These are phyloP conservation scores for Cuniculus paca DNA, from an alignment of 2,797 vertebrate genomes.

Conservation along the genomic window DNA sequence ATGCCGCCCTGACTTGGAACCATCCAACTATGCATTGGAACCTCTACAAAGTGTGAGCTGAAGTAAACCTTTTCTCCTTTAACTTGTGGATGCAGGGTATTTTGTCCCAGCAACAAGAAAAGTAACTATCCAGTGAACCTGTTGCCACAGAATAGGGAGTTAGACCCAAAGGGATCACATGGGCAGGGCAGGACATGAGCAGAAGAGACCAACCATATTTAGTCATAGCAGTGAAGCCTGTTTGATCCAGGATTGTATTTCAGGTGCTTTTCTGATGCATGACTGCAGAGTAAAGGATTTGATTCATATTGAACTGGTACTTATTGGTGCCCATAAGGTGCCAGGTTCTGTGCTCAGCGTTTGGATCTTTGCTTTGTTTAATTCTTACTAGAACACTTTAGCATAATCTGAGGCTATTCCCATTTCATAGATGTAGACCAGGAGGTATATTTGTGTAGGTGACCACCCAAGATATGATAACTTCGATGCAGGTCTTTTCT, in stretches of 20 bases:
- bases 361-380: not conserved
- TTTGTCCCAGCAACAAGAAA: not conserved
- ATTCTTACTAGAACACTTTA: not conserved
- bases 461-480: no score
- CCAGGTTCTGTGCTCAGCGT: not conserved
- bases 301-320: not conserved
- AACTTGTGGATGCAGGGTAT: not conserved
- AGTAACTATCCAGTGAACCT: not conserved
- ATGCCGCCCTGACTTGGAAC: not conserved
- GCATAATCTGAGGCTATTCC: not conserved
- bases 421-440: not conserved
- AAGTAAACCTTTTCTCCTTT: not conserved
- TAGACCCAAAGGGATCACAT: not conserved
- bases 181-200: not conserved
- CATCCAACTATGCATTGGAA: not conserved
- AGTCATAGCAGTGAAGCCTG: not conserved
- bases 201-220: not conserved
- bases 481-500: not conserved
- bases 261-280: not conserved
- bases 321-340: not conserved
- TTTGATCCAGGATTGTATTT: not conserved
- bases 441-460: not conserved
- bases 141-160: not conserved
- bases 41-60: not conserved
- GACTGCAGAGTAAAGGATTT: not conserved